Evolutionary conservation across 2,797 vertebrate genomes (phyloP).

Genomic region (Bucorvus abyssinicus): DNA sequence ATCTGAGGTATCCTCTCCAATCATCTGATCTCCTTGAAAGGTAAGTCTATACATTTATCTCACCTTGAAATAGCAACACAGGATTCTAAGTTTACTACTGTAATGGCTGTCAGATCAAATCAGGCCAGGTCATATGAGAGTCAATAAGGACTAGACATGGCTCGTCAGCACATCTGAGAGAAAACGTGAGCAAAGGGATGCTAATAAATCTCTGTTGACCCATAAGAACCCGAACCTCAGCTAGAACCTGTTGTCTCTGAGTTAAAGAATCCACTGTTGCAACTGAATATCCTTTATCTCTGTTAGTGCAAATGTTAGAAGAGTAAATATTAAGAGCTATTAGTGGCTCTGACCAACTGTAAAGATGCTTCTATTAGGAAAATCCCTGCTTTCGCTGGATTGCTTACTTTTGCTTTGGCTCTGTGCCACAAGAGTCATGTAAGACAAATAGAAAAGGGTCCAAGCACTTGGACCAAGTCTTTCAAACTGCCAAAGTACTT

Average conservation of each 20-base stretch:
- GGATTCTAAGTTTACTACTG: not conserved
- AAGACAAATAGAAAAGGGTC: not conserved
- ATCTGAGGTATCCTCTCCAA: not conserved
- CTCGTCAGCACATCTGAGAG: not conserved
- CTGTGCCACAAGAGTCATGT: not conserved
- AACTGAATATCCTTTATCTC: not conserved
- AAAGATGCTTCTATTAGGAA: not conserved
- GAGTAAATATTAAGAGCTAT: not conserved
- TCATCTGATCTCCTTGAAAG: not conserved
- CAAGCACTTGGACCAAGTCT: not conserved
- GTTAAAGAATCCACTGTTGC: not conserved
- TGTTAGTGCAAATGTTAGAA: not conserved
- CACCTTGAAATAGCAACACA: not conserved
- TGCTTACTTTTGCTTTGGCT: not conserved
- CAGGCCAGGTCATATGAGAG: not conserved
- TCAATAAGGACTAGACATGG: not conserved
- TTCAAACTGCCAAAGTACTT: not conserved
- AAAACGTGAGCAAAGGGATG: not conserved
- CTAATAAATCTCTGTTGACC: not conserved
- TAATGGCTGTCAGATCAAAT: not conserved
- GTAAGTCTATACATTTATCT: not conserved
- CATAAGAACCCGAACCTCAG: not conserved
- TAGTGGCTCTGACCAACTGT: not conserved
- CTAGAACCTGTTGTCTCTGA: not conserved
- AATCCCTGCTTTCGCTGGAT: not conserved